A percentile compares a stretch with the other conserved stretches of the same genome.
Conservation (phyloP, 2,888 invertebrate genomes). For the Drosophila peninsularis region DNA sequence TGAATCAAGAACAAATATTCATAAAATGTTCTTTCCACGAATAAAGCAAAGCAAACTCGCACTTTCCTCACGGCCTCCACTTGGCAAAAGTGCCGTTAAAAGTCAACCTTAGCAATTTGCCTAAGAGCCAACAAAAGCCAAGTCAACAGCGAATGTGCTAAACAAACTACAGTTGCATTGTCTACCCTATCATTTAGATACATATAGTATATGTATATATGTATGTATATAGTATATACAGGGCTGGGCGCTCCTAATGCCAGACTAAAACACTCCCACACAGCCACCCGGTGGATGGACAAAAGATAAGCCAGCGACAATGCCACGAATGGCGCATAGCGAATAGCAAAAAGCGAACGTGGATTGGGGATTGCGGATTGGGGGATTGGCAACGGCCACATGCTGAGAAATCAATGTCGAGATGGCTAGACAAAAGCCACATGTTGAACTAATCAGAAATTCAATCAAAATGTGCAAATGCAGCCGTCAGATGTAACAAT, state of each 20-base stretch:
- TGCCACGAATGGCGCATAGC: conserved; percentile 24
- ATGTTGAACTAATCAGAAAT: conserved; percentile 72
- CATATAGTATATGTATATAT: neutral
- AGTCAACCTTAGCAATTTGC: conserved; percentile 33
- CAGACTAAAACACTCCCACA: conserved; percentile 18
- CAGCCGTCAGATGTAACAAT: conserved; percentile 34
- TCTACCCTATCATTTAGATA: conserved; percentile 7
- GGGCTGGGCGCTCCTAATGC: conserved; percentile 18
- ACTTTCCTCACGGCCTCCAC: conserved; percentile 27
- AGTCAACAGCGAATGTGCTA: conserved; percentile 22
- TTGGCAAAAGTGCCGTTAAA: conserved; percentile 10
- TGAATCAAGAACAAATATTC: conserved; percentile 4
- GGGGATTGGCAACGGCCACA: conserved; percentile 42
- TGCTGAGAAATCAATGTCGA: conserved; percentile 73
- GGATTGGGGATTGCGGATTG: conserved; percentile 18
- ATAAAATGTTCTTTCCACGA: conserved; percentile 24
- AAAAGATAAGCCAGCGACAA: conserved; percentile 45
- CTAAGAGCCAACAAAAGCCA: conserved; percentile 21
- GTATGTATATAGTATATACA: neutral
- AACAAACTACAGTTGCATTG: conserved; percentile 32
- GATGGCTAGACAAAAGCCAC: conserved; percentile 64
- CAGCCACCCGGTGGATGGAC: conserved; percentile 20
- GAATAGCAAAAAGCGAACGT: neutral
- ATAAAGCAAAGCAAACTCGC: conserved; percentile 11
- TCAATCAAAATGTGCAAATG: conserved; percentile 70